phyloP scores from a whole-genome alignment of 2,888 invertebrate genomes.

The Xanthostigma xanthostigma region DNA sequence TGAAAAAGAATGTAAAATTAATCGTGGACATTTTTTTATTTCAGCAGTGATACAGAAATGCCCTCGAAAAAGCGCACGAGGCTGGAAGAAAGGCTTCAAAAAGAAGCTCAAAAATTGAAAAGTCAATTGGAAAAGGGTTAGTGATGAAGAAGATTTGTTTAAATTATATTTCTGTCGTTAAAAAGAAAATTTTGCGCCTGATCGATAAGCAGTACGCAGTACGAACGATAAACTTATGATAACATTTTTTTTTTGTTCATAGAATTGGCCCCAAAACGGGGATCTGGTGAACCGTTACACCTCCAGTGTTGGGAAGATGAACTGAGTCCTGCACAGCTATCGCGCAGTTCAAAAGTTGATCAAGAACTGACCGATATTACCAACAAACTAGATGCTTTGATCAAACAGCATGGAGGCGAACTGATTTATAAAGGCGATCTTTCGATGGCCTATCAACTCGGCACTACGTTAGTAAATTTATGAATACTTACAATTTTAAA shows the following conservation, averaged over 20 bases:
- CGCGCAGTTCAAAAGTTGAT: conserved; percentile 44
- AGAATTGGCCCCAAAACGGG: conserved; percentile 5
- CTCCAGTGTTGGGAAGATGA: conserved; percentile 62
- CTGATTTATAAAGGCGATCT: conserved; percentile 50
- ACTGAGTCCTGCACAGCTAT: conserved; percentile 46
- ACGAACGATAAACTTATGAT: too few species aligned
- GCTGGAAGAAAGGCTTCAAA: conserved; percentile 4
- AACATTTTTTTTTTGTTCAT: neutral
- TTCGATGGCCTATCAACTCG: conserved; percentile 45
- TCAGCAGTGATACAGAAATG: neutral
- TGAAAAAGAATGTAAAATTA: neutral
- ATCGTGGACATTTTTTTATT: neutral
- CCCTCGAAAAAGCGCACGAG: conserved; percentile 5
- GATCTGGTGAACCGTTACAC: conserved; percentile 29
- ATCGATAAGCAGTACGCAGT: too few species aligned
- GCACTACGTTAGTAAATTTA: neutral
- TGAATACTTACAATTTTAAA: too few species aligned
- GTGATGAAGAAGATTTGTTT: neutral
- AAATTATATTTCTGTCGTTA: too few species aligned
- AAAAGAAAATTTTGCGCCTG: too few species aligned
- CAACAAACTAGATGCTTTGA: conserved; percentile 40
- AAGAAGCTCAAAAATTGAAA: conserved; percentile 6
- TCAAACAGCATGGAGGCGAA: conserved; percentile 42
- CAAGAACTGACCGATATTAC: conserved; percentile 52
- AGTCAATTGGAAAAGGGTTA: conserved; percentile 6